Evolutionary conservation across 1,140 invertebrate species (phyloP), one percentile per base, ranked within the genome.

Genomic region (Andrena cerasifolii): DNA sequence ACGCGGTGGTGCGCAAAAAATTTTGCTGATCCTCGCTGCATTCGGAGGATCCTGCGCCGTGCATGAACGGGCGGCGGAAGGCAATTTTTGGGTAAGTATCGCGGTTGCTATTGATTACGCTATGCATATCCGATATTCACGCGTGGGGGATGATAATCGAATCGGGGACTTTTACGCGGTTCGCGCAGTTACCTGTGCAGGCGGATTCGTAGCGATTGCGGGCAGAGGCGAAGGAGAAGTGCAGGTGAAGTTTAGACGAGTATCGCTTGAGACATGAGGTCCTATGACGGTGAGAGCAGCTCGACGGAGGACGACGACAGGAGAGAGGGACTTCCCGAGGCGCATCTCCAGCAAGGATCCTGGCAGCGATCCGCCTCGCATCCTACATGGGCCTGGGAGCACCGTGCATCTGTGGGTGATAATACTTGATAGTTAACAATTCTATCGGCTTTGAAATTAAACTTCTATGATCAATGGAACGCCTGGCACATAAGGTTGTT

Each of bases 241-340:
- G 28, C 14, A 21, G 16, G 16, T 24, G 2, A 59, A 53, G 56
- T 36, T 24, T 24, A 26, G 21, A 74, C 8, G 53, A n/a, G 26
- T 33, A 26, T 47, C 43, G 73, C 28, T 4, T 26, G 47, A 75
- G 81, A 81, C 62, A 93, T 93, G 92, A 89, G 91, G 43, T 93
- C 92, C 0, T 93, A 93, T 70, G 92, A 93, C 77, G 92, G 91
- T 8, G 92, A 93, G 80, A 93, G 92, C 67, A 93, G 92, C 76
- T 92, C 91, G 33, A 91, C 90, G 28, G 91, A 92, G 51, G 92
- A 93, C 47, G 92, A 92, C 61, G 91, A 92, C 45, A 82, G 88
- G 12, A 86, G 91, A 31, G 91, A 92, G 26, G 77, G 61, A 24
- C 80, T 91, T 62, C 86, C 91, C 12, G 92, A 92, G 67, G 83